Evolutionary conservation across 1,140 invertebrate species (phyloP), one percentile per base, ranked within the genome.

Genomic region (Euura lappo): DNA sequence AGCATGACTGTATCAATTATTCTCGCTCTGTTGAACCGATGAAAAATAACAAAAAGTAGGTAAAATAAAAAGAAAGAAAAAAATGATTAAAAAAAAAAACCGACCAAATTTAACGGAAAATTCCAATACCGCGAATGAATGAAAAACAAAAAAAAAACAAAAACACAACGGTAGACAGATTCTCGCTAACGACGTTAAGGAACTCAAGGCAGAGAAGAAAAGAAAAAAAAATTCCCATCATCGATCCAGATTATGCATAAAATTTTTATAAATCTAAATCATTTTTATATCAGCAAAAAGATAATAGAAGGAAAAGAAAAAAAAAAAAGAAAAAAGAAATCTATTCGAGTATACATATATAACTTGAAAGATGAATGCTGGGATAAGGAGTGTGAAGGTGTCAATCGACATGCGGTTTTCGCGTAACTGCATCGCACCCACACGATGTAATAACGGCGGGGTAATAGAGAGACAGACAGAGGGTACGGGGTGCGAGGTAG

Each of bases 21-120:
- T n/a, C n/a, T n/a, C n/a, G n/a, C n/a, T n/a, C n/a, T n/a, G n/a
- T n/a, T n/a, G 68, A 75, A 79, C 71, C 76, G 81, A 84, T 85
- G 84, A 86, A 84, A 83, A 86, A 86, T 72, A 47, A 72, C 45
- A 72, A 72, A 45, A 72, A 66, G n/a, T n/a, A n/a, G n/a, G n/a
- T n/a, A n/a, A n/a, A n/a, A n/a, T n/a, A n/a, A 28, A 3, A 13
- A 45, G 44, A 66, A 46, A 64, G 46, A 7, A 44, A 66, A 42
- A 66, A 72, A 65, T 65, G 60, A 66, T 45, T 13, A 65, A 47
- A 72, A 6, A 65, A 65, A 46, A 67, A 45, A 10, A n/a, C 43
- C 6, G 68, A n/a, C n/a, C n/a, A 51, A 69, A 65, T 43, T 74
- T 74, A 45, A 71, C n/a, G 8, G 51, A 65, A 43, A 11, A 64